Base-by-base conservation (phyloP, 2,888 invertebrate species). In the Pecten maximus region DNA sequence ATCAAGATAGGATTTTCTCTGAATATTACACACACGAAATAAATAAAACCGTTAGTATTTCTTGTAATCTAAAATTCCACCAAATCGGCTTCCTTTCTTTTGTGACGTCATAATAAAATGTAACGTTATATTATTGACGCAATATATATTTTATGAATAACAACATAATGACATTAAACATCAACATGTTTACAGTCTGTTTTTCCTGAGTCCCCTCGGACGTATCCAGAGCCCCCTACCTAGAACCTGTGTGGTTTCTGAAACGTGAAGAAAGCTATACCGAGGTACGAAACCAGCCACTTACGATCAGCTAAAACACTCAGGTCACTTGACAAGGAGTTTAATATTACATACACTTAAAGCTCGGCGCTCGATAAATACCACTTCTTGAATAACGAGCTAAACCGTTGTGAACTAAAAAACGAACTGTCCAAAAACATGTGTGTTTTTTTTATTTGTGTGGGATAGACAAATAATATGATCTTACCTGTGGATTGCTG, bases 201-300 rank as follows among this genome's bases (percentile, higher is more conserved):
- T 16, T 60, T 60, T 23, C 60, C 60, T 23, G 19, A 23, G 10
- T 35, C 74, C 12, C 35, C 35, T 28, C 6, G 19, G 0, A 12
- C 10, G 74, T 35, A 35, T 74, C 2, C 35, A 74, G 28, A 74
- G 35, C 74, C 74, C 28, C 35, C 4, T 74, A 74, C 74, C 3
- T 35, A 28, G 35, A 23, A 35, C 23, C 28, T 74, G 74, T 74
- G 74, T 74, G 74, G 74, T 74, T 19, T 8, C 35, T 74, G 35
- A 8, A 74, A 74, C 74, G 28, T 74, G 74, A 35, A 10, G 6
- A 74, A 23, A 35, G 35, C 74, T 74, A 74, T 74, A 35, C 74
- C 8, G 74, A 74, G 74, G 74, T 74, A 35, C 35, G 74, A 74
- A 74, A 74, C 28, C 74, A 35, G 74, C 74, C 74, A 74, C 74